phyloP scores from a whole-genome alignment of 2,888 invertebrate species.

The Platynereis dumerilii region DNA sequence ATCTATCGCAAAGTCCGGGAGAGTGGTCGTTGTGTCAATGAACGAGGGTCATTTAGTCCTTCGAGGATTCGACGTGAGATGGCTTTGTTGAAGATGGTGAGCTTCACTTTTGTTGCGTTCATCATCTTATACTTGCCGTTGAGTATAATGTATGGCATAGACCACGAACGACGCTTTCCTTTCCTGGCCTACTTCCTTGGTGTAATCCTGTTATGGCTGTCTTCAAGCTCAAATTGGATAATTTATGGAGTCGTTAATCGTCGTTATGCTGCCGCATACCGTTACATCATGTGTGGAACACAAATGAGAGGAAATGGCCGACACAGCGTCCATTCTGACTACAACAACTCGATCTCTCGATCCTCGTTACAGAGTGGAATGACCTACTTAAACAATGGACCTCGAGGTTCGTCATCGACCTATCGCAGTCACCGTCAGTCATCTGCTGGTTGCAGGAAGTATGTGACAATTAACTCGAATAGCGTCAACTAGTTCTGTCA shows the following conservation, averaged over 20 bases:
- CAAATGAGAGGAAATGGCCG: no score
- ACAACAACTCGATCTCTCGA: no score
- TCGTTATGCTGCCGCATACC: constrained; percentile 30
- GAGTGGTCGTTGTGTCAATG: constrained; percentile 20
- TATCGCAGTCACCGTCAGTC: no score
- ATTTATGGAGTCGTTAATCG: constrained; percentile 35
- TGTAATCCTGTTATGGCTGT: constrained; percentile 31
- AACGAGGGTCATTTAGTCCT: constrained; percentile 12
- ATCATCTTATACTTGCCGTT: constrained; percentile 31
- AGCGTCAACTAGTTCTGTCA: no score
- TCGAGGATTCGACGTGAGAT: constrained; percentile 29
- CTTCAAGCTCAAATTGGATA: constrained; percentile 33
- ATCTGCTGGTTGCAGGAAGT: no score
- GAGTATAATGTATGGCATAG: constrained; percentile 30
- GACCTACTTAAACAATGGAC: no score
- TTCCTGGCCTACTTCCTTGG: constrained; percentile 28
- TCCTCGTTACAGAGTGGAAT: no score
- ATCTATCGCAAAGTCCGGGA: constrained; percentile 27
- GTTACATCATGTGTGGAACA: constrained; percentile 22
- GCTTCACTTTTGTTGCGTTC: constrained; percentile 32
- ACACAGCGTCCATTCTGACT: no score
- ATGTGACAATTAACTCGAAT: no score
- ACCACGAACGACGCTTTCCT: constrained; percentile 19
- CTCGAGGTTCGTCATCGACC: no score
- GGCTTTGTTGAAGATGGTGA: constrained; percentile 33